Conservation (phyloP, 2,888 invertebrate genomes). For the Nyleta sp. region DNA sequence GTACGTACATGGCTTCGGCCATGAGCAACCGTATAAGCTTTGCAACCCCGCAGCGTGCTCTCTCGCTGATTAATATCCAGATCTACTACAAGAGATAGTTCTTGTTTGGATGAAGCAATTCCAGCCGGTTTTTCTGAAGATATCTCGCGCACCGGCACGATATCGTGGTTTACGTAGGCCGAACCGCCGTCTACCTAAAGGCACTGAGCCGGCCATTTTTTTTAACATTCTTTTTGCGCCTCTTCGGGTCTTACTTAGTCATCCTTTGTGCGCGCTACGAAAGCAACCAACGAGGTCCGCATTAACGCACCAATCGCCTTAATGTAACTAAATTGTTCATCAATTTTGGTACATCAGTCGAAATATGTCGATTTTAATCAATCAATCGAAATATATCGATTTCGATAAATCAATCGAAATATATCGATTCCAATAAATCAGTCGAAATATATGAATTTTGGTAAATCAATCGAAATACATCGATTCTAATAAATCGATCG, state of each 20-base stretch:
- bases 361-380: no score
- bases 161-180: constrained; percentile 57
- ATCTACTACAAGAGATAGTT: constrained; percentile 76
- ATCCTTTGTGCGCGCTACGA: constrained; percentile 55
- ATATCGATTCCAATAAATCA: no score
- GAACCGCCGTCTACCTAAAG: constrained; percentile 53
- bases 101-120: constrained; percentile 80
- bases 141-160: constrained; percentile 71
- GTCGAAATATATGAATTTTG: no score
- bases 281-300: constrained; percentile 21
- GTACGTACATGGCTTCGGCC: constrained; percentile 62
- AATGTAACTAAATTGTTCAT: constrained; percentile 21
- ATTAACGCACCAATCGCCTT: constrained; percentile 26
- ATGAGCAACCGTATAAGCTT: constrained; percentile 64
- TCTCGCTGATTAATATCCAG: constrained; percentile 78
- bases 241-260: constrained; percentile 59
- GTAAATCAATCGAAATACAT: no score
- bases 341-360: no score
- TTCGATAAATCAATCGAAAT: no score
- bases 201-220: constrained; percentile 62
- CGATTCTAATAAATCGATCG: no score
- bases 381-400: no score
- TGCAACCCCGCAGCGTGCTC: constrained; percentile 65
- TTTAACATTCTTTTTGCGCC: constrained; percentile 23
- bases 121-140: constrained; percentile 77